A percentile compares a stretch with the other conserved stretches of the same genome.
These are phyloP conservation scores for Poecilia gillii DNA, from an alignment of 2,797 vertebrate genomes.

Conservation along the genomic window DNA sequence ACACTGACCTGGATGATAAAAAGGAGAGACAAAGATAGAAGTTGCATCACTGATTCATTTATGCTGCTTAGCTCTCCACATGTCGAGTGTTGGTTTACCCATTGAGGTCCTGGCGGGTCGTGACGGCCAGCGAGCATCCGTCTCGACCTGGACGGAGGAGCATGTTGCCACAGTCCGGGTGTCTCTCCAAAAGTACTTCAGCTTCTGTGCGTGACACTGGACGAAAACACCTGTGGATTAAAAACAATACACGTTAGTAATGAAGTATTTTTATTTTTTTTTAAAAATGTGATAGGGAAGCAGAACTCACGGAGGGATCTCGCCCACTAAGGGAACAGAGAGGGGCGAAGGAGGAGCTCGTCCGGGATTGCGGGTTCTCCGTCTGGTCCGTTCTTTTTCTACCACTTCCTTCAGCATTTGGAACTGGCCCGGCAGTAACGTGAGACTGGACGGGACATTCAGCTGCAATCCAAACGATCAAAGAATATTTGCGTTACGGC, in stretches of 20 bases:
- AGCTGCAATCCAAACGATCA: conserved; percentile 70
- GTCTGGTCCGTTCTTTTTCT: conserved; percentile 82
- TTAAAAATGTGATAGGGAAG: not conserved
- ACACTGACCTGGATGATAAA: conserved; percentile 69
- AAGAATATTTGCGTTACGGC: not conserved
- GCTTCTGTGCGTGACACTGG: conserved; percentile 87
- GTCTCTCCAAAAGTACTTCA: conserved; percentile 85
- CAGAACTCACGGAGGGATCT: conserved; percentile 81
- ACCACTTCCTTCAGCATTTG: conserved; percentile 87
- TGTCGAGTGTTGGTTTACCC: conserved; percentile 75
- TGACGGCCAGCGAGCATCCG: conserved; percentile 82
- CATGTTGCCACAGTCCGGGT: conserved; percentile 86
- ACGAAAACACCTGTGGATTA: conserved; percentile 83
- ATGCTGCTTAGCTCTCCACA: conserved; percentile 9
- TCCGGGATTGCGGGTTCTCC: conserved; percentile 77
- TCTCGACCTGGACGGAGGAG: conserved; percentile 86
- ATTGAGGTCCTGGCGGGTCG: conserved; percentile 82
- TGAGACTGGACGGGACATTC: conserved; percentile 83
- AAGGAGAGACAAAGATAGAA: not conserved
- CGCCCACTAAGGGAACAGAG: conserved; percentile 82
- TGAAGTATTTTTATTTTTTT: not conserved
- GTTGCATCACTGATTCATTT: not conserved
- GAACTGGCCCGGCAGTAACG: conserved; percentile 86
- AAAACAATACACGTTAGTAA: not conserved
- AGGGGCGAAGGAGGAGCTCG: conserved; percentile 80